These are phyloP conservation scores for Tragopan temminckii DNA, from an alignment of 2,797 vertebrate genomes.

Conservation along the genomic window DNA sequence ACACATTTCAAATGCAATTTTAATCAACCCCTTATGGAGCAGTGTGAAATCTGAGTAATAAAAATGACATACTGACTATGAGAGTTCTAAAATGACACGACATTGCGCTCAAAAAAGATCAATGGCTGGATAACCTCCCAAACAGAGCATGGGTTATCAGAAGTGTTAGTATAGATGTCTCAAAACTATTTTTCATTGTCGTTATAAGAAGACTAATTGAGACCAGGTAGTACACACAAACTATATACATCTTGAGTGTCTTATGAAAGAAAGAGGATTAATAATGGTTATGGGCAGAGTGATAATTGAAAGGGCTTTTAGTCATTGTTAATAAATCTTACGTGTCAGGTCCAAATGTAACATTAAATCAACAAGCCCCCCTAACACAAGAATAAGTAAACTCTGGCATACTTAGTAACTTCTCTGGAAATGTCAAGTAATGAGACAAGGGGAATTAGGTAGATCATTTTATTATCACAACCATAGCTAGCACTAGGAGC, in stretches of 20 bases:
- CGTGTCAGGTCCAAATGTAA: neutral
- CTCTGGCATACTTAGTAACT: neutral
- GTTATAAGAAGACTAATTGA: neutral
- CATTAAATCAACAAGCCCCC: neutral
- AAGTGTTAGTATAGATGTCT: neutral
- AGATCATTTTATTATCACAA: slow-evolving; percentile 18
- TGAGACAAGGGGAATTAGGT: slow-evolving; percentile 6
- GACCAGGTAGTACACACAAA: neutral
- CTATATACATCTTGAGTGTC: neutral
- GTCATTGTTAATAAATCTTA: neutral
- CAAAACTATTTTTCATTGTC: neutral
- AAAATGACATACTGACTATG: slow-evolving; percentile 19
- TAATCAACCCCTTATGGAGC: slow-evolving; percentile 52
- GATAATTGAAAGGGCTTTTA: neutral
- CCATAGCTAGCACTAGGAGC: neutral
- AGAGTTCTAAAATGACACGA: slow-evolving; percentile 42
- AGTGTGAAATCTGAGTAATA: slow-evolving; percentile 55
- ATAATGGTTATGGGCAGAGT: neutral
- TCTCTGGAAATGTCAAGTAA: slow-evolving; percentile 32
- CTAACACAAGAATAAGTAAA: neutral
- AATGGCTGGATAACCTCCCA: neutral
- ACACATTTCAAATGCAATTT: slow-evolving; percentile 64
- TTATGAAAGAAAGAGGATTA: neutral
- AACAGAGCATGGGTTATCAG: neutral
- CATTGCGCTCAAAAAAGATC: neutral